Conservation (phyloP, 2,113 vertebrate genomes). For the Progne subis region DNA sequence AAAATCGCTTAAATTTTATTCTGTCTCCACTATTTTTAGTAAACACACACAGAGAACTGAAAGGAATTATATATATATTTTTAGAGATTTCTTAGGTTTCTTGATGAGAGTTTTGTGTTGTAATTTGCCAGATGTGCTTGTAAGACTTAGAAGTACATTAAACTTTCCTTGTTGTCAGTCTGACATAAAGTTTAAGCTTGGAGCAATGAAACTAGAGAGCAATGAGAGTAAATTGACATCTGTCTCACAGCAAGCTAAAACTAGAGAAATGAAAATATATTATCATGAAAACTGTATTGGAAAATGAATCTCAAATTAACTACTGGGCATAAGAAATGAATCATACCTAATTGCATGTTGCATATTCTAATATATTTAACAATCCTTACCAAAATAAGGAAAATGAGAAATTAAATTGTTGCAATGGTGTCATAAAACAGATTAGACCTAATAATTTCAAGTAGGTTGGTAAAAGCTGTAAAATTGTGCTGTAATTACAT, state of each 20-base stretch:
- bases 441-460: background rate
- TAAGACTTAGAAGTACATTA: background rate
- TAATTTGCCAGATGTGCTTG: background rate
- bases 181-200: background rate
- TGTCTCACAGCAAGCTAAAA: background rate
- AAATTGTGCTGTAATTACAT: background rate
- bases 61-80: background rate
- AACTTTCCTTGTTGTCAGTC: background rate
- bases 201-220: background rate
- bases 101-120: background rate
- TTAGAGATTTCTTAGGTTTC: background rate
- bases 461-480: background rate
- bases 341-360: background rate
- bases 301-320: conserved; percentile 48
- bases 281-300: background rate
- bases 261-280: background rate
- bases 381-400: background rate
- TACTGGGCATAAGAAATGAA: conserved; percentile 45
- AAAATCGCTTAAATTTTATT: background rate
- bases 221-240: background rate
- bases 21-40: background rate
- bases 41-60: background rate
- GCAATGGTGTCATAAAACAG: background rate
- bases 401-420: background rate
- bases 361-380: background rate